Evolutionary conservation across 2,797 vertebrate species (phyloP).

Genomic region (Poliocrania exsul): DNA sequence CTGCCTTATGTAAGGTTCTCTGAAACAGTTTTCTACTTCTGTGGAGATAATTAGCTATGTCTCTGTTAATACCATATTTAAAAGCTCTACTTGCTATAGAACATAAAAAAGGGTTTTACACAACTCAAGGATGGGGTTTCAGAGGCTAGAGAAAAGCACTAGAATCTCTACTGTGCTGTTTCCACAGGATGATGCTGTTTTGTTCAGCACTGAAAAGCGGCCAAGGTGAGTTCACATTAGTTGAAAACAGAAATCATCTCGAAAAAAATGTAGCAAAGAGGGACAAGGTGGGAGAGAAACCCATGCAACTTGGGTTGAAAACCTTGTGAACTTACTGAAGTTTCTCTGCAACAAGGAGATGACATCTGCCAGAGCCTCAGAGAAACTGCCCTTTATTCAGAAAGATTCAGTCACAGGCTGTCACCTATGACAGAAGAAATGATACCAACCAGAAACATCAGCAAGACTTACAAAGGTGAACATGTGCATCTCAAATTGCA

Average conservation of each 20-base stretch:
- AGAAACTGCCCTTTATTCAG: constrained; percentile 23
- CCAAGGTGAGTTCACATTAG: not conserved
- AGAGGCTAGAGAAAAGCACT: not conserved
- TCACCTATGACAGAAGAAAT: constrained; percentile 44
- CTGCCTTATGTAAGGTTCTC: not conserved
- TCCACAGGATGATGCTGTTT: not conserved
- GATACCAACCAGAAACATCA: constrained; percentile 11
- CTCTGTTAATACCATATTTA: not conserved
- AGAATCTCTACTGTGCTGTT: not conserved
- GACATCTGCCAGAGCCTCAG: constrained; percentile 4
- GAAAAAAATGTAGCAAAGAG: not conserved
- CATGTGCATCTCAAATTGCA: not conserved
- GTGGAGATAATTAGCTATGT: not conserved
- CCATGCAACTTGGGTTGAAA: not conserved
- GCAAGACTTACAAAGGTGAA: not conserved
- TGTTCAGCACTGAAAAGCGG: not conserved
- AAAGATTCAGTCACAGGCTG: constrained; percentile 39
- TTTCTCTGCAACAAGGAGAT: constrained; percentile 12
- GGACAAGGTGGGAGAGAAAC: not conserved
- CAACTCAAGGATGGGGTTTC: not conserved
- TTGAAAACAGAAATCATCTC: not conserved
- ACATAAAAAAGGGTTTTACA: not conserved
- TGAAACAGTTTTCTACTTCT: not conserved
- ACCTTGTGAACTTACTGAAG: not conserved
- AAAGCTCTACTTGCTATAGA: not conserved